Conservation (phyloP, 2,797 vertebrate species). For the Parauchenoglanis punctatus region DNA sequence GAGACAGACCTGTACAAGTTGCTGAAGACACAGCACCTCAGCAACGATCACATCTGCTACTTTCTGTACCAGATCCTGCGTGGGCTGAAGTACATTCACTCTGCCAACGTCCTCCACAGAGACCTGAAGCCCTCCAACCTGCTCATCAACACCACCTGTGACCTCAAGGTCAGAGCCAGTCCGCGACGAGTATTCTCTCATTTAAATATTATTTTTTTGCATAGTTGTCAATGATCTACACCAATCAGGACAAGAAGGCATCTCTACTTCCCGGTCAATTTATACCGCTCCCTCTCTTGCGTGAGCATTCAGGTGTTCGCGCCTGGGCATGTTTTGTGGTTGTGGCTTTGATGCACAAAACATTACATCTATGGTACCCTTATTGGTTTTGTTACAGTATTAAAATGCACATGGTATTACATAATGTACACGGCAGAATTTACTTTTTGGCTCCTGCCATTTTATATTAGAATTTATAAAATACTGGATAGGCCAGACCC, state of each 20-base stretch:
- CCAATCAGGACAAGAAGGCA: background rate
- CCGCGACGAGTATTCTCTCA: background rate
- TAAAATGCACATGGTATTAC: background rate
- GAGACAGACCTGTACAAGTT: slow-evolving; percentile 96
- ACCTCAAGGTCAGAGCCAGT: slow-evolving; percentile 83
- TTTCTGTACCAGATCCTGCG: slow-evolving; percentile 95
- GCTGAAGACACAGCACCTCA: slow-evolving; percentile 88
- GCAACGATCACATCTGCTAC: slow-evolving; percentile 92
- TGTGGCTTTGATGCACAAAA: background rate
- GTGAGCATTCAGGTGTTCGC: background rate
- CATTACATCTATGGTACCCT: background rate
- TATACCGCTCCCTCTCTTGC: background rate
- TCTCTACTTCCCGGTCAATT: background rate
- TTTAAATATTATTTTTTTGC: no score
- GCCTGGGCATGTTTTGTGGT: background rate
- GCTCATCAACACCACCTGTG: slow-evolving; percentile 94
- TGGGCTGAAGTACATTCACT: slow-evolving; percentile 96
- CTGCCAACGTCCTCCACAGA: slow-evolving; percentile 92
- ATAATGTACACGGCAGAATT: background rate
- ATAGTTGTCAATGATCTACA: background rate
- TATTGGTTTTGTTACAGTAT: background rate
- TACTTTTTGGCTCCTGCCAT: background rate
- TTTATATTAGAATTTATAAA: background rate
- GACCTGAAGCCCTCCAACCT: slow-evolving; percentile 95
- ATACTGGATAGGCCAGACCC: background rate